A percentile compares a stretch with the other conserved stretches of the same genome.
Evolutionary conservation across 2,888 invertebrate genomes (phyloP).

Genomic region (Patella caerulea): DNA sequence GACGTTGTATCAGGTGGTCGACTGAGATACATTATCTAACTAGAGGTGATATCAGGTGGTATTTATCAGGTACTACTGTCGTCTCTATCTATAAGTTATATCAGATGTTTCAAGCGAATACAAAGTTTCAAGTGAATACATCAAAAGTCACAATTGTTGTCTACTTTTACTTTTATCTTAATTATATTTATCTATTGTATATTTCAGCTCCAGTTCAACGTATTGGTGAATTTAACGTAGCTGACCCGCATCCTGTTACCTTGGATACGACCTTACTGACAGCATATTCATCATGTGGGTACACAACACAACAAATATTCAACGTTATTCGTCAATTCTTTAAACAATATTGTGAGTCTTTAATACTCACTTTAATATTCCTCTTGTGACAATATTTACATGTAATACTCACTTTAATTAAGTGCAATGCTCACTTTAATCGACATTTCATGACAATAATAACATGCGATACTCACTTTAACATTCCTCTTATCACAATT

Average conservation of each 20-base stretch:
- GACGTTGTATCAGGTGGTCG: too few species aligned
- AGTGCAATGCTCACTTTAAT: too few species aligned
- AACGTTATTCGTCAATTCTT: background rate
- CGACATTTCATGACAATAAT: too few species aligned
- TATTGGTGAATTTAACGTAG: background rate
- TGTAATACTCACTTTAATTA: too few species aligned
- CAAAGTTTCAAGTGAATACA: too few species aligned
- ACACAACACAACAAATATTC: conserved; percentile 3
- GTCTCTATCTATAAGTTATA: too few species aligned
- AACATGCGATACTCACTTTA: too few species aligned
- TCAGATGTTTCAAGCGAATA: too few species aligned
- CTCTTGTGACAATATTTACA: background rate
- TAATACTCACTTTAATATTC: conserved; percentile 1
- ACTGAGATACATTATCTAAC: too few species aligned
- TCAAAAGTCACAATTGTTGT: background rate
- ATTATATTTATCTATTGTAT: background rate
- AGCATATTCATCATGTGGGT: conserved; percentile 5
- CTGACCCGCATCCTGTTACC: background rate
- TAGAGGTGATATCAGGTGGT: too few species aligned
- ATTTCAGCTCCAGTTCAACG: background rate
- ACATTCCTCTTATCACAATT: too few species aligned
- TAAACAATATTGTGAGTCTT: background rate
- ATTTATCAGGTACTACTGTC: too few species aligned
- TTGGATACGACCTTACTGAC: background rate
- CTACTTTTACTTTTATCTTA: background rate